Percentiles rank a stretch among this genome's conserved stretches.
phyloP scores from a whole-genome alignment of 2,113 vertebrate species.

The Hydropotes inermis region DNA sequence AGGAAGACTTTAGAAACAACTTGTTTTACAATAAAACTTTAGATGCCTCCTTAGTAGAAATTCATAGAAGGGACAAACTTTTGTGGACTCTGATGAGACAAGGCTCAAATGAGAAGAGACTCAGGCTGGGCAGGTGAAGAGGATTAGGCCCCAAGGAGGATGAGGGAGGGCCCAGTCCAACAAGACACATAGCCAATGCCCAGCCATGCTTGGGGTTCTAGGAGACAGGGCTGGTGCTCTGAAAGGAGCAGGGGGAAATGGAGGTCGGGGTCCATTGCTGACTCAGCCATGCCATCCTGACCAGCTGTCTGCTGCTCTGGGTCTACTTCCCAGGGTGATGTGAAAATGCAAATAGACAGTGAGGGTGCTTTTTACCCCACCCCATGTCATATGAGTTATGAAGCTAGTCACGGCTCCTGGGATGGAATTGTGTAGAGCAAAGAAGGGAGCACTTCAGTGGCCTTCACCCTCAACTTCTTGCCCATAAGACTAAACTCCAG shows the following conservation, averaged over 20 bases:
- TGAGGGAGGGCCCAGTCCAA: neutral
- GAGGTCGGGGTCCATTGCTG: fast-evolving
- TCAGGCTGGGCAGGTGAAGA: neutral
- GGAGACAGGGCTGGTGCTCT: neutral
- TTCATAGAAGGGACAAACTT: neutral
- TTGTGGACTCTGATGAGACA: neutral
- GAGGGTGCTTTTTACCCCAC: neutral
- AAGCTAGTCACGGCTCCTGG: neutral
- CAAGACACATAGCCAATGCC: neutral
- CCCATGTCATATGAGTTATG: neutral
- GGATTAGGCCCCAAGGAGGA: neutral
- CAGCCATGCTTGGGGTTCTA: fast-evolving
- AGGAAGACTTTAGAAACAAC: neutral
- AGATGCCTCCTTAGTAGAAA: neutral
- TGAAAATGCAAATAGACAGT: neutral
- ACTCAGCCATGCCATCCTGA: neutral
- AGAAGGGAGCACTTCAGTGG: neutral
- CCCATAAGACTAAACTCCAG: neutral
- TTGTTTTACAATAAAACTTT: neutral
- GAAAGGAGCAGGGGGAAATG: fast-evolving
- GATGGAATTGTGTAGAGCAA: neutral
- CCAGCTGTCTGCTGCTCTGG: neutral
- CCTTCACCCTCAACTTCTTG: neutral
- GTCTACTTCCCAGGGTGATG: neutral
- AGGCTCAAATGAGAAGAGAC: neutral